Evolutionary conservation across 2,797 vertebrate genomes (phyloP).

Genomic region (Parotocinclus haroldoi): DNA sequence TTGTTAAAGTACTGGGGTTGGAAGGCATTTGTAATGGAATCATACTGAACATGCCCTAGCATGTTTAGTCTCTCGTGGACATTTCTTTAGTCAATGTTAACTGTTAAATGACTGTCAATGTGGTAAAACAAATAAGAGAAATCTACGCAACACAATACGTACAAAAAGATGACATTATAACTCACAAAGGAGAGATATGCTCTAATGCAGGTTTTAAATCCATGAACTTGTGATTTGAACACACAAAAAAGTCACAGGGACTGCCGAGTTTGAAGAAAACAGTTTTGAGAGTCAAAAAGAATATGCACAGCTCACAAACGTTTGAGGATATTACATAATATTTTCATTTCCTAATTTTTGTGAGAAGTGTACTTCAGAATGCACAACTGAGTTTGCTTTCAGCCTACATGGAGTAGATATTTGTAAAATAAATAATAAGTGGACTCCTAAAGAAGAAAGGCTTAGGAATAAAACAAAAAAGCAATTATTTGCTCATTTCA

Average conservation of each 20-base stretch:
- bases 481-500: too few relatives aligned
- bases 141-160: constrained; percentile 2
- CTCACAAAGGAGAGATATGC: constrained; percentile 43
- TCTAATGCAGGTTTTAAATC: constrained; percentile 54
- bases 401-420: too few relatives aligned
- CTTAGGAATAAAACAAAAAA: too few relatives aligned
- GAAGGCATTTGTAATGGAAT: constrained; percentile 59
- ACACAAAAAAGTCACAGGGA: constrained; percentile 54
- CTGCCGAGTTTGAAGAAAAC: too few relatives aligned
- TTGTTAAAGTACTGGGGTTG: constrained; percentile 51
- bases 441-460: too few relatives aligned
- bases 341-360: too few relatives aligned
- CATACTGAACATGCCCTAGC: constrained; percentile 62
- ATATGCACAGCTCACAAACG: too few relatives aligned
- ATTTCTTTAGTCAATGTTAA: constrained; percentile 49
- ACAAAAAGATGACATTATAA: not conserved
- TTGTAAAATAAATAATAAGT: too few relatives aligned
- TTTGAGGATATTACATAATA: too few relatives aligned
- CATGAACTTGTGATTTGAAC: constrained; percentile 40
- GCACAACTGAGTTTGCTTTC: too few relatives aligned
- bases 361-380: too few relatives aligned
- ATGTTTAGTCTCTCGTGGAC: constrained; percentile 51
- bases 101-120: constrained; percentile 23
- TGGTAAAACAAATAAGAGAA: constrained; percentile 13
- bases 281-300: too few relatives aligned